A percentile compares a stretch with the other conserved stretches of the same genome.
These are phyloP conservation scores for Aphelocoma californica DNA, from an alignment of 2,797 vertebrate genomes.

Conservation along the genomic window DNA sequence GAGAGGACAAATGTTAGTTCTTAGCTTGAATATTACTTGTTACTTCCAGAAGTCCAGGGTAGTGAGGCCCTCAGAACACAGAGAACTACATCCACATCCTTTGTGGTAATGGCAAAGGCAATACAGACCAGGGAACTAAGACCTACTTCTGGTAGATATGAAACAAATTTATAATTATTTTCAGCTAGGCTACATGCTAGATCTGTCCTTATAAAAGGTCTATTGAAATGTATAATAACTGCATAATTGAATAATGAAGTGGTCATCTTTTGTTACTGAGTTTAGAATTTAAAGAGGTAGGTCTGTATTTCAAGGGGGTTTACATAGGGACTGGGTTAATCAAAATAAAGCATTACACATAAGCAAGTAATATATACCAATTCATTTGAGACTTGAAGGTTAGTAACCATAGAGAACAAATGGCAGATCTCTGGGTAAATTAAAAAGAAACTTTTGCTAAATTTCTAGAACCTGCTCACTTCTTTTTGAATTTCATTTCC, in stretches of 20 bases:
- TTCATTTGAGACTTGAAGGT: background rate
- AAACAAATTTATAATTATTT: background rate
- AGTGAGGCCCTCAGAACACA: background rate
- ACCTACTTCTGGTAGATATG: background rate
- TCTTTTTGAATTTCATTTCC: background rate
- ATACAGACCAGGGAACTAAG: background rate
- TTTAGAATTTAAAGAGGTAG: background rate
- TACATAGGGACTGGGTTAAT: background rate
- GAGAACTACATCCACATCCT: background rate
- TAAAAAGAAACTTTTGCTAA: background rate
- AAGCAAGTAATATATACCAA: background rate
- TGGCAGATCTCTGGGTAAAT: background rate
- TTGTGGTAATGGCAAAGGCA: background rate
- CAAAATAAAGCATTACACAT: background rate
- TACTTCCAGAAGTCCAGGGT: background rate
- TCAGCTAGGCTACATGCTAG: background rate
- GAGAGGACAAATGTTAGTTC: conserved; percentile 34
- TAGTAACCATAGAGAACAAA: background rate
- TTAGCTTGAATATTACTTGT: background rate
- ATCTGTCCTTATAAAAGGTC: background rate
- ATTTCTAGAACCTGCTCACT: background rate
- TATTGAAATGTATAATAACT: background rate
- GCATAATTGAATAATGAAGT: background rate
- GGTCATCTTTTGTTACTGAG: background rate
- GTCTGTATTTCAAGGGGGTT: background rate